phyloP scores from a whole-genome alignment of 2,113 vertebrate genomes.

The Scortum barcoo region DNA sequence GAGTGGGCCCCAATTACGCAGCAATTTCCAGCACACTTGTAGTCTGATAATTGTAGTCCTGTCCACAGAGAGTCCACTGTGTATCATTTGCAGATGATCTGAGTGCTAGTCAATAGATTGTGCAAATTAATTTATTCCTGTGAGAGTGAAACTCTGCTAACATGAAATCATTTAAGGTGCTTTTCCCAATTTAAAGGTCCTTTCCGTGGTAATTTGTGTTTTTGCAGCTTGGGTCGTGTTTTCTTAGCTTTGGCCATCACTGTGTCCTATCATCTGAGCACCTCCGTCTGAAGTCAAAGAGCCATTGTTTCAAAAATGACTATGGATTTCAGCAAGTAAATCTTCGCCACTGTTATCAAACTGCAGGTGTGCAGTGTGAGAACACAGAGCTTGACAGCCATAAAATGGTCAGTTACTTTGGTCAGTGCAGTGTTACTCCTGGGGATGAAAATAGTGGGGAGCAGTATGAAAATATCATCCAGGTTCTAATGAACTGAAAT shows the following conservation, averaged over 20 bases:
- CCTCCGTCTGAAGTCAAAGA: too few relatives aligned
- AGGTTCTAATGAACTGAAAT: background rate
- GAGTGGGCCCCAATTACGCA: conserved; percentile 63
- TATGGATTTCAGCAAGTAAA: too few relatives aligned
- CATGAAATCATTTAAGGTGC: background rate
- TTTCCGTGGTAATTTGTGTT: background rate
- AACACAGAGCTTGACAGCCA: too few relatives aligned
- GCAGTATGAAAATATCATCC: too few relatives aligned
- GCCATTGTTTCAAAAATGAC: too few relatives aligned
- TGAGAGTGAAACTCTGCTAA: conserved; percentile 2
- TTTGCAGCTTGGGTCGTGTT: background rate
- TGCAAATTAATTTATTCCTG: background rate
- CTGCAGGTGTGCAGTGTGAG: too few relatives aligned
- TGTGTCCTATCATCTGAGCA: background rate
- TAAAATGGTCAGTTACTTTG: too few relatives aligned
- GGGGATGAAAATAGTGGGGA: too few relatives aligned
- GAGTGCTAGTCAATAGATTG: conserved; percentile 1
- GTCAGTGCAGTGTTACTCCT: too few relatives aligned
- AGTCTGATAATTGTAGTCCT: conserved; percentile 49
- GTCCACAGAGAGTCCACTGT: conserved; percentile 37
- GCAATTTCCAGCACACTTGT: conserved; percentile 58
- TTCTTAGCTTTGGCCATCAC: background rate
- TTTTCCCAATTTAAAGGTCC: background rate
- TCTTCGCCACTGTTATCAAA: too few relatives aligned
- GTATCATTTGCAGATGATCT: conserved; percentile 48